Evolutionary conservation across 2,888 invertebrate species (phyloP).

Genomic region (Cheilosia scutellata): DNA sequence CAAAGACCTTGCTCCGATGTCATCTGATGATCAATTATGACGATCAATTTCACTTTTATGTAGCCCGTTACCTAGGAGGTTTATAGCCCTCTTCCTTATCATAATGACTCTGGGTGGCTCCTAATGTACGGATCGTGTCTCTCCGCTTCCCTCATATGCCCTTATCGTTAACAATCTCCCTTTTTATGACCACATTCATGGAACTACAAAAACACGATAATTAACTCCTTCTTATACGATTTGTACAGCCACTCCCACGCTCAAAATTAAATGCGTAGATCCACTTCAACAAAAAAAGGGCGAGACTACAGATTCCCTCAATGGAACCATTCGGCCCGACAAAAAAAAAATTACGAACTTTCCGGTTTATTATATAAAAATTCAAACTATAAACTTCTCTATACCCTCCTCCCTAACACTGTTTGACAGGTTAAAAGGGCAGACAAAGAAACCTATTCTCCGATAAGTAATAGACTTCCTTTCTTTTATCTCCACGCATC

Average conservation of each 20-base stretch:
- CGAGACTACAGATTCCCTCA: conserved; percentile 10
- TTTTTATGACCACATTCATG: conserved; percentile 29
- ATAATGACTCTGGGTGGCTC: not conserved
- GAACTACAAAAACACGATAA: conserved; percentile 40
- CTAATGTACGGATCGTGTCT: conserved; percentile 19
- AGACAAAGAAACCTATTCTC: conserved; percentile 61
- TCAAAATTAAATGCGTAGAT: conserved; percentile 16
- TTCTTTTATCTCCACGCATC: conserved; percentile 49
- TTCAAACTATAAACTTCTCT: conserved; percentile 34
- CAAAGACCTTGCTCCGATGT: not conserved
- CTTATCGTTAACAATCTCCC: conserved; percentile 16
- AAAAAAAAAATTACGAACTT: conserved; percentile 42
- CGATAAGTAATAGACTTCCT: conserved; percentile 65
- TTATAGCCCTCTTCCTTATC: conserved; percentile 42
- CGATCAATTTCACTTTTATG: conserved; percentile 57
- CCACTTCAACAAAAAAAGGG: conserved; percentile 7
- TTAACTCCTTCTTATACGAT: conserved; percentile 42
- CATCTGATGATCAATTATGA: conserved; percentile 31
- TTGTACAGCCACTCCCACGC: conserved; percentile 58
- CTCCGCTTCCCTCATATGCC: not conserved
- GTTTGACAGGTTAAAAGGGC: conserved; percentile 55
- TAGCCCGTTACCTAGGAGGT: conserved; percentile 29
- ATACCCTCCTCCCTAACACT: not conserved
- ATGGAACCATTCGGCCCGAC: conserved; percentile 1
- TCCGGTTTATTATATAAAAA: conserved; percentile 51